These are phyloP conservation scores for Ispidina picta DNA, from an alignment of 2,797 vertebrate species.

Conservation along the genomic window DNA sequence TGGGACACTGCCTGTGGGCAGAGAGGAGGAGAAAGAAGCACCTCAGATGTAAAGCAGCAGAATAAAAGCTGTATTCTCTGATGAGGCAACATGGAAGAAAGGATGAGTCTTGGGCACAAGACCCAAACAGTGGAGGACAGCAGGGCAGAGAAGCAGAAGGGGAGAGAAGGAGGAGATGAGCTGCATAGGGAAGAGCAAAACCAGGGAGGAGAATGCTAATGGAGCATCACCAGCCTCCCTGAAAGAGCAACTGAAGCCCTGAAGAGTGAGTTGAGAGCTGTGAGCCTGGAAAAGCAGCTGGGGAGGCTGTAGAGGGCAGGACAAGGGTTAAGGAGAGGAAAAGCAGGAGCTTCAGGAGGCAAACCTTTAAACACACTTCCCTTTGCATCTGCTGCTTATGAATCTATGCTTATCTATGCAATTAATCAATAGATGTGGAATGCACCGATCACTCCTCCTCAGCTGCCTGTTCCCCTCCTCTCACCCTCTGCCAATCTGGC, in stretches of 20 bases:
- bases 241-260: not conserved
- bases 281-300: not conserved
- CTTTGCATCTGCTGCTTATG: not conserved
- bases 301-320: not conserved
- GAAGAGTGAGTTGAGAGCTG: not conserved
- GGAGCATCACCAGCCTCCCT: not conserved
- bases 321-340: not conserved
- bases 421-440: conserved; percentile 1
- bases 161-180: not conserved
- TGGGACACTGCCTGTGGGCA: conserved; percentile 23
- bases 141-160: not conserved
- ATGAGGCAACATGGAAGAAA: not conserved
- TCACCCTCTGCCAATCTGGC: not conserved
- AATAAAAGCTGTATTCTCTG: not conserved
- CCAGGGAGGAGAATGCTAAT: not conserved
- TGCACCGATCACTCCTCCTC: not conserved
- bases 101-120: not conserved
- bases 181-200: not conserved
- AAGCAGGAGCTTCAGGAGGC: not conserved
- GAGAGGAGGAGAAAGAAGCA: not conserved
- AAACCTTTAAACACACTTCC: not conserved
- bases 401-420: not conserved
- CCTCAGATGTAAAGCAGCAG: not conserved
- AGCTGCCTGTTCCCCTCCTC: not conserved
- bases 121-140: not conserved